These are phyloP conservation scores for Gambusia yucatana DNA, from an alignment of 2,797 vertebrate genomes.

Conservation along the genomic window DNA sequence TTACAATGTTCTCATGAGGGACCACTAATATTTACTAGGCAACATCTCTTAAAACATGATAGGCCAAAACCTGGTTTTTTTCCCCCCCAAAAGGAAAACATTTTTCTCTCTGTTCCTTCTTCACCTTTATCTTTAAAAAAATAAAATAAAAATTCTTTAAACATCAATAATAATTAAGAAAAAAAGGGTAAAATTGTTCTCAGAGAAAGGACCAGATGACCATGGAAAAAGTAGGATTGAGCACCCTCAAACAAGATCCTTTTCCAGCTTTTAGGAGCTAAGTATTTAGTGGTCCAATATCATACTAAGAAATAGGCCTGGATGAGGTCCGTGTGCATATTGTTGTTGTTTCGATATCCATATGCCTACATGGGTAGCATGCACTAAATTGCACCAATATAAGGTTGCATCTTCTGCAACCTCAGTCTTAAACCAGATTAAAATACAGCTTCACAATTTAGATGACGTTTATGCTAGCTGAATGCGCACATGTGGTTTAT, in stretches of 20 bases:
- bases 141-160: constrained; percentile 63
- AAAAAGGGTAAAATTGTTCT: constrained; percentile 53
- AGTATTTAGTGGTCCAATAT: background rate
- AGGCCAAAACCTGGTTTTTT: constrained; percentile 40
- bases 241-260: constrained; percentile 56
- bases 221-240: constrained; percentile 60
- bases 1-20: background rate
- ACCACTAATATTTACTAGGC: constrained; percentile 14
- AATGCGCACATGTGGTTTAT: constrained; percentile 26
- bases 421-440: constrained; percentile 31
- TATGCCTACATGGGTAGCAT: background rate
- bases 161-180: constrained; percentile 50
- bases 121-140: constrained; percentile 52
- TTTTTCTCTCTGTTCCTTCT: constrained; percentile 33
- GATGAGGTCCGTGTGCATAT: background rate
- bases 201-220: constrained; percentile 43
- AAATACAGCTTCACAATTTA: constrained; percentile 38
- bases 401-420: constrained; percentile 14
- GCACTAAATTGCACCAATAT: no score
- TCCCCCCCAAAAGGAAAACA: constrained; percentile 40
- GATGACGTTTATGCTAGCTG: constrained; percentile 39
- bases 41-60: constrained; percentile 52
- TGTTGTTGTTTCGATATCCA: background rate
- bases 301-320: background rate
- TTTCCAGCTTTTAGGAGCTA: constrained; percentile 32